Evolutionary conservation across 2,888 invertebrate genomes (phyloP), one percentile per base, ranked within the genome.

Genomic region (Drosophila emarginata): DNA sequence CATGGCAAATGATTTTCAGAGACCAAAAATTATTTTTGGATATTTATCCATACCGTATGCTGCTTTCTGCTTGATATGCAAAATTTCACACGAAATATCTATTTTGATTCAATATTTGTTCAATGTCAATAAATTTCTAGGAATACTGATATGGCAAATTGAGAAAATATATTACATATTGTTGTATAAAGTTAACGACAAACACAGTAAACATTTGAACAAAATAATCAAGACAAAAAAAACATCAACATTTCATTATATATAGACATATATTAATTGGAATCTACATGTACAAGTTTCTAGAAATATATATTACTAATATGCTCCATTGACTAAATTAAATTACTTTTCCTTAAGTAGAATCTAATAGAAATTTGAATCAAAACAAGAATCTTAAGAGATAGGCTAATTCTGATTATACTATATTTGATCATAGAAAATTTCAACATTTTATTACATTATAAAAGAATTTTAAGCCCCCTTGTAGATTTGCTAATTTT

Each of bases 1-100:
- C 45, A 45, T 45, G 45, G 45, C 45, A 45, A 45, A 45, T 45
- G 45, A 21, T 45, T 45, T 18, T 21, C 9, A 21, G 21, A n/a
- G 18, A 21, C 45, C 45, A 11, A 45, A 45, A 45, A 45, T 45
- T 21, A 18, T 45, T 45, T 18, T 18, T 45, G 11, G 18, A 11
- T 9, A 15, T 21, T 45, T 45, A 12, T 45, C 21, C 45, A 18
- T 45, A 21, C 6, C 18, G 4, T 12, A 45, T 12, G 21, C 3
- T 12, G n/a, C n/a, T 9, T 32, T 7, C 11, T 37, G 14, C 40
- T 40, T 40, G 2, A 40, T n/a, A 15, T 15, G n/a, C 6, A 18
- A 6, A 18, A 45, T 18, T 18, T 45, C 40, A 2, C 40, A 11
- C 12, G 12, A 45, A 21, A 21, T 45, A 12, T 21, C 3, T 45